These are phyloP conservation scores for Danionella dracula DNA, from an alignment of 2,797 vertebrate species.

Conservation along the genomic window DNA sequence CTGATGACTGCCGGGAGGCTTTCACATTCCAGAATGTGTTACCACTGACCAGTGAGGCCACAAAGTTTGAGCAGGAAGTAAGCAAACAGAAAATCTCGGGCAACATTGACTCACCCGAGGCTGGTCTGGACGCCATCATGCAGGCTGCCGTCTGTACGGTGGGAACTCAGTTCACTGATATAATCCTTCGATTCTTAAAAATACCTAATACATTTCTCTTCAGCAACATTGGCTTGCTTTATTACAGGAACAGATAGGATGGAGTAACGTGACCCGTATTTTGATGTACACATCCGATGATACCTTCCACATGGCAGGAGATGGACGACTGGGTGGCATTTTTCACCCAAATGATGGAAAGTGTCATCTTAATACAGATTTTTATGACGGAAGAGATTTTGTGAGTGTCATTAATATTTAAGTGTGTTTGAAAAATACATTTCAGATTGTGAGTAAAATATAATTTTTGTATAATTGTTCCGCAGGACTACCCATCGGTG, in stretches of 20 bases:
- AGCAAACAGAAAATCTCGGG: slow-evolving; percentile 68
- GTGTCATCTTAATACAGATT: slow-evolving; percentile 65
- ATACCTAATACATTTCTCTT: background rate
- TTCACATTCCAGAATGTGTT: slow-evolving; percentile 70
- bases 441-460: slow-evolving; percentile 55
- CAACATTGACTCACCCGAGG: slow-evolving; percentile 71
- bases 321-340: slow-evolving; percentile 70
- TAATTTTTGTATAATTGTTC: background rate
- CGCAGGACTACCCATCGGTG: slow-evolving; percentile 76
- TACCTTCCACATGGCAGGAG: slow-evolving; percentile 75
- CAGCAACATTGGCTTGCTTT: background rate
- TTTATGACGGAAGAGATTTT: slow-evolving; percentile 61
- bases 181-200: background rate
- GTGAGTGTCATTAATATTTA: slow-evolving; percentile 52
- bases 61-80: slow-evolving; percentile 63
- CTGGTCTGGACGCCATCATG: slow-evolving; percentile 76
- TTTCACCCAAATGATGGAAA: slow-evolving; percentile 65
- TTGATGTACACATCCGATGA: slow-evolving; percentile 76
- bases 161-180: background rate
- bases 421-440: too few relatives aligned
- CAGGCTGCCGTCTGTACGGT: slow-evolving; percentile 74
- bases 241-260: slow-evolving; percentile 66
- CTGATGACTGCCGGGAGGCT: slow-evolving; percentile 60
- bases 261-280: slow-evolving; percentile 70
- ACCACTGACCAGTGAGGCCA: slow-evolving; percentile 56